phyloP scores from a whole-genome alignment of 2,797 vertebrate genomes.

The Sparus aurata region DNA sequence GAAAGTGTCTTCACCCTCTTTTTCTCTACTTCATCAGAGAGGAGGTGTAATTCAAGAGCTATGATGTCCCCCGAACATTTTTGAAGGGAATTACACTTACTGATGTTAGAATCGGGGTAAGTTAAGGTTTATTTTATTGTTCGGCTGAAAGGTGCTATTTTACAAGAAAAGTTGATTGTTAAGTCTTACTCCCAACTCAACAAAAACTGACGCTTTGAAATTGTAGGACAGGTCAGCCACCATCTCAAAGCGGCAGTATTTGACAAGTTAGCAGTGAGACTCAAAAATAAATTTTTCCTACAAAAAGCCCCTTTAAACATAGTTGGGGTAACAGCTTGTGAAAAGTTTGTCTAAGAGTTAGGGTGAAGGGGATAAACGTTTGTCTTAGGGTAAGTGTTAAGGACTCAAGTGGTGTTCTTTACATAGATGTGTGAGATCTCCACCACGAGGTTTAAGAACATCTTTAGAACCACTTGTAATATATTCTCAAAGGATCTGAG shows the following conservation, averaged over 20 bases:
- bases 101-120: background rate
- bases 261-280: no score
- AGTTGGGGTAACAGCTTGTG: background rate
- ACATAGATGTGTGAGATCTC: background rate
- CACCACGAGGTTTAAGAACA: background rate
- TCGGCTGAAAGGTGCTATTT: no score
- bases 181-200: no score
- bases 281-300: no score
- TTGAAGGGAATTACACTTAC: background rate
- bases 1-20: conserved; percentile 26
- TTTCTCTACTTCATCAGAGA: conserved; percentile 29
- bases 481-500: background rate
- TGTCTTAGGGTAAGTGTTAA: no score
- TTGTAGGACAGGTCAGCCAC: no score
- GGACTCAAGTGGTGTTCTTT: background rate
- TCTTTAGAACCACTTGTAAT: background rate
- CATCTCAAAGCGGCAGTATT: no score
- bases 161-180: no score
- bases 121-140: background rate
- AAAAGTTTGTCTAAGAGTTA: background rate
- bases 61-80: conserved; percentile 4
- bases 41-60: conserved; percentile 33
- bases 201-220: no score
- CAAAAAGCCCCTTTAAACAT: background rate
- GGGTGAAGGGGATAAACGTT: background rate